These are phyloP conservation scores for Cryptomyrus ogoouensis DNA, from an alignment of 2,113 vertebrate genomes.

Conservation along the genomic window DNA sequence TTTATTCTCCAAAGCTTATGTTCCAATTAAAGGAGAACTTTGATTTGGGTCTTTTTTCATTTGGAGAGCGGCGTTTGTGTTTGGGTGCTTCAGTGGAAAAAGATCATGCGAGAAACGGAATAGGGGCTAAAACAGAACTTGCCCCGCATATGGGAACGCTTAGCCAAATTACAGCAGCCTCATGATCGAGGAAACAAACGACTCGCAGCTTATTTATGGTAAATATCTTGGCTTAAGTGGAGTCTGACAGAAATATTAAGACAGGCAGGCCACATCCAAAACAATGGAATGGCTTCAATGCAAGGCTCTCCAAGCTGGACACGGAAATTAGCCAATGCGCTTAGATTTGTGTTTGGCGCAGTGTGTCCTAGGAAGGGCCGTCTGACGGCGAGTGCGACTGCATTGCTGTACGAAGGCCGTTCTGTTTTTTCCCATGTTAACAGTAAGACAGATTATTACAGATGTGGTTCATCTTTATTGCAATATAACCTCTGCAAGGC, in stretches of 20 bases:
- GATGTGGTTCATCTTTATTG: conserved; percentile 34
- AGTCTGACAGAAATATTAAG: conserved; percentile 35
- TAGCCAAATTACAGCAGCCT: conserved; percentile 33
- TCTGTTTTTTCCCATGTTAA: conserved; percentile 44
- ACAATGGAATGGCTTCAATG: neutral
- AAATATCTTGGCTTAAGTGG: conserved; percentile 38
- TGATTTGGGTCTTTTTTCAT: conserved; percentile 5
- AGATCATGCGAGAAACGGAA: conserved; percentile 9
- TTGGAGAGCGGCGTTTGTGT: neutral
- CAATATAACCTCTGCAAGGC: conserved; percentile 39
- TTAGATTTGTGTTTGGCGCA: neutral
- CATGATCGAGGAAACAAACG: conserved; percentile 28
- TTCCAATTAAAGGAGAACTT: conserved; percentile 16
- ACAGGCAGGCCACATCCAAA: conserved; percentile 5
- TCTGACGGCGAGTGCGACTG: conserved; percentile 27
- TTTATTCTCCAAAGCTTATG: neutral
- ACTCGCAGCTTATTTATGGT: conserved; percentile 35
- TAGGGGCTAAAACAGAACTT: conserved; percentile 29
- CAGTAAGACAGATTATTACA: conserved; percentile 35
- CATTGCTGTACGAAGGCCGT: conserved; percentile 28
- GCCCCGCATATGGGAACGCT: conserved; percentile 39
- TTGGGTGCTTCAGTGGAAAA: conserved; percentile 25
- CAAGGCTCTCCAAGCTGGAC: neutral
- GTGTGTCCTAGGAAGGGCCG: neutral
- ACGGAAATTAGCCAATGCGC: neutral